These are phyloP conservation scores for Triplophysa tibetana DNA, from an alignment of 2,113 vertebrate genomes.

Conservation along the genomic window DNA sequence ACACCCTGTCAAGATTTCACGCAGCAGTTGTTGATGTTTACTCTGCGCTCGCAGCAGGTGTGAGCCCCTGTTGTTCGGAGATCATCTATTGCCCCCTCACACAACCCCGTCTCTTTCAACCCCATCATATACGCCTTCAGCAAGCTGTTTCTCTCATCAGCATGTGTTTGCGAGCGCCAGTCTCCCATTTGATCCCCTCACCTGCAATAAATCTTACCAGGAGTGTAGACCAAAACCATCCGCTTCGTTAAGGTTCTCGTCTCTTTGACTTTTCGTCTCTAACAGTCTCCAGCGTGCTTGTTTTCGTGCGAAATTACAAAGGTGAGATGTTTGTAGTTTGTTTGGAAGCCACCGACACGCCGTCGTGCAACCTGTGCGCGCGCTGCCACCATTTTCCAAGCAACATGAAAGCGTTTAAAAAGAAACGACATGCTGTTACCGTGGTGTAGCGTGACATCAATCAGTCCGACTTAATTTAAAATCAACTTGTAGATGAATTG, in stretches of 20 bases:
- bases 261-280: not conserved
- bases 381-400: not conserved
- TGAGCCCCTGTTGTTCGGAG: constrained; percentile 40
- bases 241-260: not conserved
- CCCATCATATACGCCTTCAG: constrained; percentile 20
- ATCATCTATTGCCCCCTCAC: constrained; percentile 12
- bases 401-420: too few relatives aligned
- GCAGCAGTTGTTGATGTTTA: constrained; percentile 69
- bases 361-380: not conserved
- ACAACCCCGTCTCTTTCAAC: constrained; percentile 7
- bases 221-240: not conserved
- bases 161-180: constrained; percentile 17
- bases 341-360: too few relatives aligned
- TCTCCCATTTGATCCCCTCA: constrained; percentile 25
- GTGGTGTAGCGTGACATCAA: not conserved
- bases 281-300: not conserved
- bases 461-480: not conserved
- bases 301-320: not conserved
- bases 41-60: constrained; percentile 66
- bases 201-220: constrained; percentile 9
- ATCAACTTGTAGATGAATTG: too few relatives aligned
- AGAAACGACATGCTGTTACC: too few relatives aligned
- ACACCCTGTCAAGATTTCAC: constrained; percentile 56
- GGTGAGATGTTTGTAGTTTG: not conserved
- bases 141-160: constrained; percentile 27